phyloP scores from a whole-genome alignment of 92 coral and sea anemone genomes.

The Paramuricea clavata region DNA sequence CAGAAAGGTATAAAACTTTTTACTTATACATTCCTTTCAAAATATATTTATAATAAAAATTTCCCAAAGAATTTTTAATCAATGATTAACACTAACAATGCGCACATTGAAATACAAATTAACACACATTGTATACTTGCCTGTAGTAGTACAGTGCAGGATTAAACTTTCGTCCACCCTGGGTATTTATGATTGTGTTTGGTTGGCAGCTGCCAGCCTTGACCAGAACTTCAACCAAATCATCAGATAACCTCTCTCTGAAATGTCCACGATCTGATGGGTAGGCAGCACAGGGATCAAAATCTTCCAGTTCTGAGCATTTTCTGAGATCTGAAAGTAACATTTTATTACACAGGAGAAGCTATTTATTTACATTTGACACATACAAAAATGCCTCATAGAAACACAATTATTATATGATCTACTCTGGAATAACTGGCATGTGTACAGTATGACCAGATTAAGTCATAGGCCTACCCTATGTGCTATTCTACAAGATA shows the following conservation, averaged over 20 bases:
- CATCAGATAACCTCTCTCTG: background rate
- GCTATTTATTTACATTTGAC: background rate
- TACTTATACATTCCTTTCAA: background rate
- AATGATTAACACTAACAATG: too few relatives aligned
- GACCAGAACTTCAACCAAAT: background rate
- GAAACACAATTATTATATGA: background rate
- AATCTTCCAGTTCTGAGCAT: slow-evolving; percentile 2
- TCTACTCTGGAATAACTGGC: background rate
- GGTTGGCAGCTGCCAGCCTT: background rate
- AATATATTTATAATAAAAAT: too few relatives aligned
- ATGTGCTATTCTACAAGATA: background rate
- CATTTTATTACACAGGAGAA: background rate
- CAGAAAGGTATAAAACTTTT: background rate
- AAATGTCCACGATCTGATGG: slow-evolving; percentile 1
- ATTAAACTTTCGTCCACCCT: background rate
- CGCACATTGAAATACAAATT: background rate
- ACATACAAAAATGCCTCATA: background rate
- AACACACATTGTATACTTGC: background rate
- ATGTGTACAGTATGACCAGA: background rate
- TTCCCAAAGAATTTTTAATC: too few relatives aligned
- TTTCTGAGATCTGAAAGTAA: background rate
- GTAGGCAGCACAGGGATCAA: background rate
- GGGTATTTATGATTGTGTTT: background rate
- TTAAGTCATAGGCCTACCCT: too few relatives aligned
- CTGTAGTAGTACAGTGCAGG: background rate